Evolutionary conservation across 2,797 vertebrate genomes (phyloP).

Genomic region (Echiichthys vipera): DNA sequence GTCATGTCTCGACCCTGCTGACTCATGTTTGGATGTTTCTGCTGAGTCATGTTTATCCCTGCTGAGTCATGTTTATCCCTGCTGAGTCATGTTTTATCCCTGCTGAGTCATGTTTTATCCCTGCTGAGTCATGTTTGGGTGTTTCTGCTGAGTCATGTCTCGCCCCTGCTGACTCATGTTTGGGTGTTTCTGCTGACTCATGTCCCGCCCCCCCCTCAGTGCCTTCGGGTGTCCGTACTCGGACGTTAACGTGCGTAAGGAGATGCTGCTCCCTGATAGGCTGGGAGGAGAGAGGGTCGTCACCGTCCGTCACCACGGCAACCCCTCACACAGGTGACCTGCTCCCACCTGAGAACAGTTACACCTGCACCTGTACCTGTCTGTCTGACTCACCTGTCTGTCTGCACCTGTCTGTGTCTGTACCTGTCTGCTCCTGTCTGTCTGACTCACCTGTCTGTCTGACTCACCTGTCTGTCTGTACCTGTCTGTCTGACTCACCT

Average conservation of each 20-base stretch:
- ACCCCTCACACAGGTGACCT: conserved; percentile 63
- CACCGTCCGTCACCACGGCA: conserved; percentile 39
- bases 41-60: neutral
- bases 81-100: neutral
- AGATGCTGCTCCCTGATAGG: conserved; percentile 80
- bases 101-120: neutral
- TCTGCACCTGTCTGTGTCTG: no score
- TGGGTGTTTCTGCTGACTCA: neutral
- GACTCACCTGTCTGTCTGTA: no score
- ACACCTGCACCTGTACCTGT: no score
- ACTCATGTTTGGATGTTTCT: neutral
- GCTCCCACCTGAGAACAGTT: no score
- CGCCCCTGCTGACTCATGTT: neutral
- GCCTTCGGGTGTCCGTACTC: conserved; percentile 88
- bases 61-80: neutral
- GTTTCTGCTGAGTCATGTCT: neutral
- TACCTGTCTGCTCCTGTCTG: no score
- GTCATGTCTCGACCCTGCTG: neutral
- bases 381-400: no score
- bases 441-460: no score
- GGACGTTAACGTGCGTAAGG: conserved; percentile 86
- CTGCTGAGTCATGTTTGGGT: conserved; percentile 16
- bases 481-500: no score
- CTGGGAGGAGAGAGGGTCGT: conserved; percentile 81
- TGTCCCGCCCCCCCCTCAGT: conserved; percentile 62